Percentiles rank a stretch among this genome's conserved stretches.
phyloP scores from a whole-genome alignment of 2,113 vertebrate genomes.

The Barbus barbus region DNA sequence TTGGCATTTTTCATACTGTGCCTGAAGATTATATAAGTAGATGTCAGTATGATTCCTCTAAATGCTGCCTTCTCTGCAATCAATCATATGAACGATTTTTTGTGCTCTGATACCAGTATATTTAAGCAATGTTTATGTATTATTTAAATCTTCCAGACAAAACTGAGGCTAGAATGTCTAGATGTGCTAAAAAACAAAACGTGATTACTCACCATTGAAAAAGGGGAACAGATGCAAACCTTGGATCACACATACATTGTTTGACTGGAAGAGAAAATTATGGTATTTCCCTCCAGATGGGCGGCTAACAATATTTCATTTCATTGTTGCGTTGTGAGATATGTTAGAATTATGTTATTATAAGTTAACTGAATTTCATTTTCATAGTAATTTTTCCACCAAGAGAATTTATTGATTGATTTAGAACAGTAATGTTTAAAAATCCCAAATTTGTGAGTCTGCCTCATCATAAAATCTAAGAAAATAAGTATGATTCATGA shows the following conservation, averaged over 20 bases:
- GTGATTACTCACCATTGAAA: not conserved
- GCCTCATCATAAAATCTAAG: too few species aligned
- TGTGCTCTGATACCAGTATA: not conserved
- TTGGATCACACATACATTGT: not conserved
- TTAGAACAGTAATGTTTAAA: not conserved
- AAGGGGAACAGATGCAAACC: conserved; percentile 8
- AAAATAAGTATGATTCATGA: too few species aligned
- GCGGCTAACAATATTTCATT: not conserved
- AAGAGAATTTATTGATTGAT: not conserved
- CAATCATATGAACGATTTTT: not conserved
- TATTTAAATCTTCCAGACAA: not conserved
- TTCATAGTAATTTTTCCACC: not conserved
- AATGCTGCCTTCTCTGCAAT: not conserved
- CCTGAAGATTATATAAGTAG: not conserved
- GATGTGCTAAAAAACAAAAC: not conserved
- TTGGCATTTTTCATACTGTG: not conserved
- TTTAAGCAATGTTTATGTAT: conserved; percentile 6
- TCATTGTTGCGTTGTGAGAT: not conserved
- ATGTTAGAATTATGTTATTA: not conserved
- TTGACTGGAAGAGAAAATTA: not conserved
- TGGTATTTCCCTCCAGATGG: not conserved
- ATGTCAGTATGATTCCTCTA: not conserved
- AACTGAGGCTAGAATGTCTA: not conserved
- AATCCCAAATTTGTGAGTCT: not conserved
- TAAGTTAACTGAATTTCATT: not conserved